A percentile compares a stretch with the other conserved stretches of the same genome.
phyloP scores from a whole-genome alignment of 1,140 invertebrate genomes.

The Drosophila truncata region DNA sequence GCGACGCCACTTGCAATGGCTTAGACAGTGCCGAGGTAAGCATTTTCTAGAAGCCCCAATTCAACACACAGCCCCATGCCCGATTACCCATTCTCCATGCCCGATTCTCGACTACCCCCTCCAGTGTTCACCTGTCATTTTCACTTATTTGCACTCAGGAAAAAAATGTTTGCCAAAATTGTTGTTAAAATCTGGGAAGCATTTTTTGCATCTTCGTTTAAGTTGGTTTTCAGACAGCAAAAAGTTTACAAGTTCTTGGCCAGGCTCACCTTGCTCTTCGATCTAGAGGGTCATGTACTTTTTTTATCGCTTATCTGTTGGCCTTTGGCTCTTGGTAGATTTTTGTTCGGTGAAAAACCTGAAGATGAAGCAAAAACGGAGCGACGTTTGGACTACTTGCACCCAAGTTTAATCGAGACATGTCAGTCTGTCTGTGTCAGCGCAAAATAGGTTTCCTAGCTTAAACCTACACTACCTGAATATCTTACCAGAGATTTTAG shows the following conservation, averaged over 20 bases:
- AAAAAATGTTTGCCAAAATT: slow-evolving; percentile 33
- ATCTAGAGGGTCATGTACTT: not conserved
- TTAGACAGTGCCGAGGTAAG: slow-evolving; percentile 89
- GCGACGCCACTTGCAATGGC: slow-evolving; percentile 95
- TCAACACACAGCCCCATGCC: slow-evolving; percentile 5
- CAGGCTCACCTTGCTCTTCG: slow-evolving; percentile 1
- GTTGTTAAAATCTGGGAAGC: not conserved
- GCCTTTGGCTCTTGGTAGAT: not conserved
- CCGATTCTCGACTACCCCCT: not conserved
- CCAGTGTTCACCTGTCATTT: slow-evolving; percentile 28
- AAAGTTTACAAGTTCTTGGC: slow-evolving; percentile 6
- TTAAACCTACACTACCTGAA: slow-evolving; percentile 5
- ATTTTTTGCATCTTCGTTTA: not conserved
- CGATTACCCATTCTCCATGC: not conserved
- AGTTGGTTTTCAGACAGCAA: not conserved
- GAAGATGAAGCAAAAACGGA: slow-evolving; percentile 3
- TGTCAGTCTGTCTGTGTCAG: slow-evolving; percentile 14
- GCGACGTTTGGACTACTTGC: not conserved
- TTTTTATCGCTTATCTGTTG: not conserved
- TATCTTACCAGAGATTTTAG: not conserved
- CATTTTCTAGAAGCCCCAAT: slow-evolving; percentile 30
- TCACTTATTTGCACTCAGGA: slow-evolving; percentile 45
- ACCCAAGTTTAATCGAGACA: slow-evolving; percentile 9
- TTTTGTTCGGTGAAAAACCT: slow-evolving; percentile 3
- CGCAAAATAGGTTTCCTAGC: not conserved